Evolutionary conservation across 2,888 invertebrate species (phyloP).

Genomic region (Lasiommata megera): DNA sequence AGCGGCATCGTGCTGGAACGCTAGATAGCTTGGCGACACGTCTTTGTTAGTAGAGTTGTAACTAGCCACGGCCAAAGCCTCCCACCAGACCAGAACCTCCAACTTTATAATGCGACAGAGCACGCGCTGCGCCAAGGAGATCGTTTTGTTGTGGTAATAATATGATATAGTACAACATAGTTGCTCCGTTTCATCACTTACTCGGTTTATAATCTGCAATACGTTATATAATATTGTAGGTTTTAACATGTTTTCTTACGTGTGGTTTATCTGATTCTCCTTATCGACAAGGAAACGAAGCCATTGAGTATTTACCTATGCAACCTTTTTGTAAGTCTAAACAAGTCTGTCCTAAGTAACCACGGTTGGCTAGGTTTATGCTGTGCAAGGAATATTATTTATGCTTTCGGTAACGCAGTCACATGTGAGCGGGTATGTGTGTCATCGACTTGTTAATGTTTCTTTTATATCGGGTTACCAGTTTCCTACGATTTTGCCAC

Average conservation of each 20-base stretch:
- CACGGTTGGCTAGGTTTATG: constrained; percentile 20
- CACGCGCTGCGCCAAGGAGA: too few species aligned
- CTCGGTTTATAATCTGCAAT: constrained; percentile 1
- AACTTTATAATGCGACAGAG: too few species aligned
- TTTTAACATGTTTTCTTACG: neutral
- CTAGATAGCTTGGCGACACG: too few species aligned
- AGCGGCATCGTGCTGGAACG: too few species aligned
- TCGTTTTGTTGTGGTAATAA: too few species aligned
- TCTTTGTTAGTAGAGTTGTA: too few species aligned
- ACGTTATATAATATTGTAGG: constrained; percentile 6
- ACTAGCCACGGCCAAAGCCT: too few species aligned
- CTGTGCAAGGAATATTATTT: constrained; percentile 2
- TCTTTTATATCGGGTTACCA: constrained; percentile 2
- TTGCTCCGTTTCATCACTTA: neutral
- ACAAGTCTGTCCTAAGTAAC: constrained; percentile 18
- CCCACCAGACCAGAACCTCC: too few species aligned
- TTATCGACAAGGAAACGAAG: constrained; percentile 10
- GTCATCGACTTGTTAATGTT: constrained; percentile 9
- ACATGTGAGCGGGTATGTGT: constrained; percentile 19
- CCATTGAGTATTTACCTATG: constrained; percentile 9
- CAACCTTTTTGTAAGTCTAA: constrained; percentile 2
- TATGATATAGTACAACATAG: too few species aligned
- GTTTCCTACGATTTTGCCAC: neutral
- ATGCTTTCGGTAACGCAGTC: constrained; percentile 6
- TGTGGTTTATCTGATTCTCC: constrained; percentile 10